Percentiles rank a stretch among this genome's conserved stretches.
phyloP scores from a whole-genome alignment of 2,888 invertebrate species.

The Rotaria magnacalcarata region DNA sequence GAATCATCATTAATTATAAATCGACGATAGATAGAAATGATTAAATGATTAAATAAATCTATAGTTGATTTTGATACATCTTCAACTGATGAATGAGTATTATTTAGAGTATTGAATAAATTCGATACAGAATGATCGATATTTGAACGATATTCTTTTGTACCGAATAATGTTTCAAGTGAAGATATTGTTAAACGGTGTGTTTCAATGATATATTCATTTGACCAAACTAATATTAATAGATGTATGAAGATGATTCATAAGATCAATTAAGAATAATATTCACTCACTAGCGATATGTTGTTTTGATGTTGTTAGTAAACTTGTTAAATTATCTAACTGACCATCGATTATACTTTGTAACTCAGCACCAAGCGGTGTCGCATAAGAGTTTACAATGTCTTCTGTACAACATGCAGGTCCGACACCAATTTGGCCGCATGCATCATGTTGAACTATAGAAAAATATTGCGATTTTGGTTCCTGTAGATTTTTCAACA shows the following conservation, averaged over 20 bases:
- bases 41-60: not conserved
- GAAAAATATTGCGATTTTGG: not conserved
- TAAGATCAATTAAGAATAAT: not conserved
- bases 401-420: slow-evolving; percentile 13
- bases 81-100: not conserved
- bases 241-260: not conserved
- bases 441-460: slow-evolving; percentile 6
- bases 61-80: not conserved
- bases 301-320: not conserved
- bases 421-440: not conserved
- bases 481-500: too few relatives aligned
- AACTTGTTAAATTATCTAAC: not conserved
- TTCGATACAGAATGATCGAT: not conserved
- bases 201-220: not conserved
- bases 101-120: not conserved
- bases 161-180: slow-evolving; percentile 19
- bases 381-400: not conserved
- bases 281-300: not conserved
- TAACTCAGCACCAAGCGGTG: not conserved
- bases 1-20: not conserved
- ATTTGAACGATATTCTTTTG: not conserved
- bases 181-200: slow-evolving; percentile 17
- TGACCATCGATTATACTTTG: not conserved
- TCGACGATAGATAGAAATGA: slow-evolving; percentile 25
- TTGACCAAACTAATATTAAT: not conserved